Percentiles rank a stretch among this genome's conserved stretches.
Conservation (phyloP, 2,113 vertebrate species). For the Heliornis fulica region DNA sequence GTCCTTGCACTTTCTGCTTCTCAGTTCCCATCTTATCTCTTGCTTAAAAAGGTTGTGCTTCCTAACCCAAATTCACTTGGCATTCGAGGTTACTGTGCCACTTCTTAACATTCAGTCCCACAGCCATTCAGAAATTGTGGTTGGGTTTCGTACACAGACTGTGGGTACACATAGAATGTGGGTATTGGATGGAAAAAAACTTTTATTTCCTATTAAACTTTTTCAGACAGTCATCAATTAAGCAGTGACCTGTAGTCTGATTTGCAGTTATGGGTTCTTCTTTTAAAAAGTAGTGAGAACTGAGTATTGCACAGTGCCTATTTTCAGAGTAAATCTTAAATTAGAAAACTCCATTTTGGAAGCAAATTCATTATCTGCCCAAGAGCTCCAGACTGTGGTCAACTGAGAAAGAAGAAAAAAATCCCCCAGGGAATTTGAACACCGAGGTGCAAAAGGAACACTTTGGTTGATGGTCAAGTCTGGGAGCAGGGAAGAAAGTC, state of each 20-base stretch:
- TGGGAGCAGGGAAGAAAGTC: not conserved
- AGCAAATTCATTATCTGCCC: not conserved
- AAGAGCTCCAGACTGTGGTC: not conserved
- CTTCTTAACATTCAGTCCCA: not conserved
- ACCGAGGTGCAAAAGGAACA: rapidly evolving
- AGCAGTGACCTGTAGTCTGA: not conserved
- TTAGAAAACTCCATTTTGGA: not conserved
- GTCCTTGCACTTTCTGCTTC: not conserved
- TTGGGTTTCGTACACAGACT: not conserved
- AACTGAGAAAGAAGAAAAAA: not conserved
- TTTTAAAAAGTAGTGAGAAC: not conserved
- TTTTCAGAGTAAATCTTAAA: not conserved
- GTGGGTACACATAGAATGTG: no score
- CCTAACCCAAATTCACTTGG: not conserved
- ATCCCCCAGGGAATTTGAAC: not conserved
- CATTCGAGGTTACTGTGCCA: not conserved
- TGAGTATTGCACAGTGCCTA: not conserved
- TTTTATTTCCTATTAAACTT: not conserved
- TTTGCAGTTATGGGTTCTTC: not conserved
- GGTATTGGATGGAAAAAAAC: not conserved
- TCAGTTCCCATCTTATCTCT: not conserved
- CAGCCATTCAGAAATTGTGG: not conserved
- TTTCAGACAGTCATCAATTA: not conserved
- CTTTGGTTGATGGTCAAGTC: not conserved
- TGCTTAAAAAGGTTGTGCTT: not conserved